These are phyloP conservation scores for Trachelus troglodyta DNA, from an alignment of 2,888 invertebrate genomes.

Conservation along the genomic window DNA sequence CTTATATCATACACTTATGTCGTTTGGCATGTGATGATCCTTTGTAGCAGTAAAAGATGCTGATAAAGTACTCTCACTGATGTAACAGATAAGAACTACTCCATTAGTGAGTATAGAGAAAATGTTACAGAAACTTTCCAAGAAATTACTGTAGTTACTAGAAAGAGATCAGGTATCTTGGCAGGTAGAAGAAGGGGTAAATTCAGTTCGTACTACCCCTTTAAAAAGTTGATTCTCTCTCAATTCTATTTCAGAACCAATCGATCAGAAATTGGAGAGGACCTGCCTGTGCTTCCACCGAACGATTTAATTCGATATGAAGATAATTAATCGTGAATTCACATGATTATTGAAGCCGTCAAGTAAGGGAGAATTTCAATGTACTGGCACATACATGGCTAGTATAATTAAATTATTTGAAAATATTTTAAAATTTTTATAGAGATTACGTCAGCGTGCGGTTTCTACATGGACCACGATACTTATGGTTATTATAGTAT, in stretches of 20 bases:
- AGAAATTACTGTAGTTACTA: background rate
- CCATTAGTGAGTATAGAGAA: background rate
- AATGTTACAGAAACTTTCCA: background rate
- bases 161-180: background rate
- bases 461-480: background rate
- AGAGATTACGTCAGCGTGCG: background rate
- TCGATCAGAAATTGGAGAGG: background rate
- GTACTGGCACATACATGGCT: background rate
- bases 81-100: background rate
- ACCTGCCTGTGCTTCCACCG: background rate
- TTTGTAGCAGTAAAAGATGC: background rate
- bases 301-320: background rate
- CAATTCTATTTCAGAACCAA: background rate
- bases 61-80: background rate
- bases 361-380: background rate
- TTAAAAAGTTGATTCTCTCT: background rate
- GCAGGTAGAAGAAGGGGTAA: background rate
- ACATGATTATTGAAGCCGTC: background rate
- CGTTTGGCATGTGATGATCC: background rate
- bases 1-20: background rate
- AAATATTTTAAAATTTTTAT: no score
- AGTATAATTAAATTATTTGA: background rate
- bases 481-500: background rate
- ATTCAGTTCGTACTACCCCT: background rate
- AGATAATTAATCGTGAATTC: background rate